Evolutionary conservation across 2,113 vertebrate genomes (phyloP).

Genomic region (Okapia johnstoni): DNA sequence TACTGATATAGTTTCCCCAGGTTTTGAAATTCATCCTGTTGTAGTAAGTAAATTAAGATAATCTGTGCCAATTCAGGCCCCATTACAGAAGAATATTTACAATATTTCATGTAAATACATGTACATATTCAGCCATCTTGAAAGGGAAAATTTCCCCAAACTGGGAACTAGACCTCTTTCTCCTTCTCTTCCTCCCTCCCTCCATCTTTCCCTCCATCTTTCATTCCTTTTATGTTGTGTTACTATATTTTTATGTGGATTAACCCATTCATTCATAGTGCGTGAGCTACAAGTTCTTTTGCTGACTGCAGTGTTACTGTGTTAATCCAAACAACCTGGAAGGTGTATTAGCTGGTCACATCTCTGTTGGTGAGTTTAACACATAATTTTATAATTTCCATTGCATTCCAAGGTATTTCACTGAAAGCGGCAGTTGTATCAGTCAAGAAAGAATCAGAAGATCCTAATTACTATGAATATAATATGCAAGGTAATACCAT

Average conservation of each 20-base stretch:
- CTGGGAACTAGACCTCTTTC: background rate
- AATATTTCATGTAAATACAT: background rate
- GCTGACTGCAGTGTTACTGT: background rate
- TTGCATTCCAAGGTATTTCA: slow-evolving; percentile 66
- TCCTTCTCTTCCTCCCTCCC: background rate
- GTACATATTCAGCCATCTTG: too few relatives aligned
- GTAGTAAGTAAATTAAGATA: background rate
- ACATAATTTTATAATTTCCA: background rate
- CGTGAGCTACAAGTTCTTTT: background rate
- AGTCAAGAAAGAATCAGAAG: slow-evolving; percentile 82
- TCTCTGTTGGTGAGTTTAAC: background rate
- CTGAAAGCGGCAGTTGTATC: slow-evolving; percentile 53
- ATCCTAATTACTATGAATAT: slow-evolving; percentile 74
- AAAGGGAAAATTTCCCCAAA: background rate
- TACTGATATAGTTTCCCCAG: background rate
- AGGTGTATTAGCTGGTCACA: background rate
- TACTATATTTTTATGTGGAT: background rate
- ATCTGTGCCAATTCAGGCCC: background rate
- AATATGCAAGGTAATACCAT: slow-evolving; percentile 74
- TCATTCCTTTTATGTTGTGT: background rate
- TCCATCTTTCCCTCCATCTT: background rate
- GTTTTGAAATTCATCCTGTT: background rate
- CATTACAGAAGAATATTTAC: background rate
- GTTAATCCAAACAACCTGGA: background rate
- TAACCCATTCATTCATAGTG: background rate